A percentile compares a stretch with the other conserved stretches of the same genome.
phyloP scores from a whole-genome alignment of 2,113 vertebrate genomes.

The Hemichromis elongatus region DNA sequence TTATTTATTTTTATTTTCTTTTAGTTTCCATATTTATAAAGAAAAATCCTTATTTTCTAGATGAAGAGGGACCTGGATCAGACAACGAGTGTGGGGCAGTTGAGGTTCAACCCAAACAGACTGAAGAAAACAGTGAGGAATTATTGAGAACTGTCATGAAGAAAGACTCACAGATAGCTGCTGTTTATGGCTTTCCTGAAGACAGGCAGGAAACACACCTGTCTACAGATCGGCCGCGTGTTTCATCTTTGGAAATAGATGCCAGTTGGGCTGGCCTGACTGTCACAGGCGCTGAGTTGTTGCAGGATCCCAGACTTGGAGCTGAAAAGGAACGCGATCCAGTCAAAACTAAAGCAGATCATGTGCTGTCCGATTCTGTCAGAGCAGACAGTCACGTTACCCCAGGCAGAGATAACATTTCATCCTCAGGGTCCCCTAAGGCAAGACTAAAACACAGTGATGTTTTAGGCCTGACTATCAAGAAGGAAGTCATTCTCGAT shows the following conservation, averaged over 20 bases:
- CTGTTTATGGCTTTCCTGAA: slow-evolving; percentile 3
- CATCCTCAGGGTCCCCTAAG: background rate
- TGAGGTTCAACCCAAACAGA: background rate
- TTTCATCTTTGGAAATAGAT: slow-evolving; percentile 1
- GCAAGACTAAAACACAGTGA: slow-evolving; percentile 5
- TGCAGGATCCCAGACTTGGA: slow-evolving; percentile 1
- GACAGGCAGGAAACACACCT: slow-evolving; percentile 11
- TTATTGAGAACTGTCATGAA: slow-evolving; percentile 14
- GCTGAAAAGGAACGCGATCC: slow-evolving; percentile 13
- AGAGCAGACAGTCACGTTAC: background rate
- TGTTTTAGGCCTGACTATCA: slow-evolving; percentile 40
- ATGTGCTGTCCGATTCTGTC: background rate
- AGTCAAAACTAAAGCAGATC: background rate
- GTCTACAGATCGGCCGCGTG: background rate
- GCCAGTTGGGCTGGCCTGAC: background rate
- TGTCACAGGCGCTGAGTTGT: background rate
- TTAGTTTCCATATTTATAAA: background rate
- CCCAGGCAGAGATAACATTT: slow-evolving; percentile 5
- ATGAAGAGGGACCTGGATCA: background rate
- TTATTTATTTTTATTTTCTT: background rate
- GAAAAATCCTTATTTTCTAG: background rate
- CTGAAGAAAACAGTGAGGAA: slow-evolving; percentile 37
- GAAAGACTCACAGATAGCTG: slow-evolving; percentile 16
- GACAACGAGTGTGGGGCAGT: background rate
- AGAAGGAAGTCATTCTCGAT: slow-evolving; percentile 63